Conservation (phyloP, 2,113 vertebrate species). For the Aramus guarauna region DNA sequence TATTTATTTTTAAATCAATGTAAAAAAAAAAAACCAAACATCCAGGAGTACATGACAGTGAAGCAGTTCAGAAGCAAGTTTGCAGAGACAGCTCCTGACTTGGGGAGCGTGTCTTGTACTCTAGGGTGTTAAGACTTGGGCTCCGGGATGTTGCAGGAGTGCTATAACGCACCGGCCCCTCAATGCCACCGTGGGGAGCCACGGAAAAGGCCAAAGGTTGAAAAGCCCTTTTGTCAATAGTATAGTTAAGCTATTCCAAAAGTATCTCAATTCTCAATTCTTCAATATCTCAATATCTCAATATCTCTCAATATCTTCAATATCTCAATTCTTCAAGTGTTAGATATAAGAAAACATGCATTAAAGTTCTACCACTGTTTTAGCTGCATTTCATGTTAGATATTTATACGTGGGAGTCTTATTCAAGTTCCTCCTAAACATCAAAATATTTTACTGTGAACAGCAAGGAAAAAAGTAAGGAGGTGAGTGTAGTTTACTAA, state of each 20-base stretch:
- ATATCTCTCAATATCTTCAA: no score
- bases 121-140: neutral
- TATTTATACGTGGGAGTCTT: rapidly evolving
- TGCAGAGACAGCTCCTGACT: neutral
- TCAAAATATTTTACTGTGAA: neutral
- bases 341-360: neutral
- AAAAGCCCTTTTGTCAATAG: neutral
- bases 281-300: no score
- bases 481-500: neutral
- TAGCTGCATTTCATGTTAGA: neutral
- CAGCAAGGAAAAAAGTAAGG: neutral
- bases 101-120: neutral
- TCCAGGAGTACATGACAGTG: neutral
- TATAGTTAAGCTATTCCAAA: neutral
- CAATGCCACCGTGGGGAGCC: neutral
- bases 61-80: neutral
- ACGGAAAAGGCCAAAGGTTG: neutral
- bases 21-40: neutral
- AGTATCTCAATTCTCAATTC: neutral
- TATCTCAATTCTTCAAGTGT: neutral
- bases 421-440: neutral
- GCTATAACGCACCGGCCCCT: rapidly evolving
- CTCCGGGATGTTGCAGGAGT: neutral
- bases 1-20: neutral
- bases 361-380: neutral